Base-by-base conservation (phyloP, 2,888 invertebrate genomes). In the Xanthia icteritia region DNA sequence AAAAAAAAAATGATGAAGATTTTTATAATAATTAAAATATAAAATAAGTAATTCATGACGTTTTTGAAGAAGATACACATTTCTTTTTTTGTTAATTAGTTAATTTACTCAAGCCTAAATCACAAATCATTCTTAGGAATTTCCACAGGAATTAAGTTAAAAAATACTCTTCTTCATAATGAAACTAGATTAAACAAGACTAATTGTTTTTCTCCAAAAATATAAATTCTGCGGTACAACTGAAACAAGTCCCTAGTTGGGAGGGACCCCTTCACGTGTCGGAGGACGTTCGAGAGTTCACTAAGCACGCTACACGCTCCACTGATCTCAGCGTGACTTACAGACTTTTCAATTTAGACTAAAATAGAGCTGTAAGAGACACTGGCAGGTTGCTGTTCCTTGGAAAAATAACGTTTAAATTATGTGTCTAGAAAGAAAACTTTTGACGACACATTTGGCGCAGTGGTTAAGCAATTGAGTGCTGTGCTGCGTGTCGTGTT, bases 291-390 rank as follows among this genome's bases (percentile, higher is more conserved):
- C 69, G 72, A 82, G 85, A 79, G 82, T 61, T 82, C 63, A 4
- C 81, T 61, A 61, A 82, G 85, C 85, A 84, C 63, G 82, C 82
- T 68, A 72, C 61, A 74, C 71, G 83, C 68, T 82, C 60, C 66
- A 78, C 75, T 72, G 82, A 70, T 60, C 69, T 60, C 63, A 60
- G 48, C 60, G 58, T 75, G 82, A 79, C 85, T 85, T 27, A 54
- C 31, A 51, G 81, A 73, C 66, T 70, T 84, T 84, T 76, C 76
- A 80, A 84, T 82, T 67, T 77, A 77, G 76, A 69, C 65, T 39
- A 31, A 65, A 79, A 73, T 60, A 56, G 27, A 81, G 36, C 31
- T 60, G 48, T 63, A 60, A 67, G n/a, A 60, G 23, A 63, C 8
- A 60, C 13, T 58, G 56, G 17, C 15, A 68, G 39, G 54, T 27